Evolutionary conservation across 2,113 vertebrate genomes (phyloP).

Genomic region (Athene noctua): DNA sequence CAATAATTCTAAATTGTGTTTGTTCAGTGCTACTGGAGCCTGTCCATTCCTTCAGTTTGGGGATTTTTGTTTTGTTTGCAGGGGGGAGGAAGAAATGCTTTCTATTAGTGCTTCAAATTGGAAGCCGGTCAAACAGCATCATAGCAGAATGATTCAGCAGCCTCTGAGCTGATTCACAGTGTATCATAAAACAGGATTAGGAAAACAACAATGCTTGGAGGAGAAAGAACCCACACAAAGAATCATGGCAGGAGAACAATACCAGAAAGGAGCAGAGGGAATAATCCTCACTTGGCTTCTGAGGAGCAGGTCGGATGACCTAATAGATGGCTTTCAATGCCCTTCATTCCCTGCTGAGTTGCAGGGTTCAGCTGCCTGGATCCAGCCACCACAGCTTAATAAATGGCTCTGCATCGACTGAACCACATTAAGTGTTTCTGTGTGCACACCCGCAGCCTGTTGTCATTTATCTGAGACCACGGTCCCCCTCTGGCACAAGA

Average conservation of each 20-base stretch:
- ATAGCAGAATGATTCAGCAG: slow-evolving; percentile 50
- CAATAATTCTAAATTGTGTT: slow-evolving; percentile 63
- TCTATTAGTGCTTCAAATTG: slow-evolving; percentile 56
- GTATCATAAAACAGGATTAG: slow-evolving; percentile 54
- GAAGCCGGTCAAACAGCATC: slow-evolving; percentile 50
- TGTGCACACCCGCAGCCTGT: neutral
- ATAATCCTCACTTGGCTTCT: slow-evolving; percentile 27
- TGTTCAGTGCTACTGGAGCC: slow-evolving; percentile 46
- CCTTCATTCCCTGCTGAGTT: neutral
- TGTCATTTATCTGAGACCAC: neutral
- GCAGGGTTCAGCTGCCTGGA: neutral
- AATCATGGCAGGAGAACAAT: slow-evolving; percentile 38
- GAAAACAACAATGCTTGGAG: slow-evolving; percentile 38
- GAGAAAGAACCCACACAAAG: slow-evolving; percentile 34
- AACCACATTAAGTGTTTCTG: neutral
- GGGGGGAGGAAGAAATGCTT: neutral
- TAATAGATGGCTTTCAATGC: slow-evolving; percentile 29
- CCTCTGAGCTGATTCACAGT: neutral
- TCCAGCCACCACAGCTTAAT: neutral
- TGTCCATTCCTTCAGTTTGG: slow-evolving; percentile 33
- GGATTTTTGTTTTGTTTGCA: slow-evolving; percentile 17
- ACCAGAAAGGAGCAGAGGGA: slow-evolving; percentile 11
- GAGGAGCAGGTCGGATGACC: slow-evolving; percentile 18
- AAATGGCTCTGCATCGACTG: neutral
- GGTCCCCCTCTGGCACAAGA: neutral